Evolutionary conservation across 2,888 invertebrate species (phyloP).

Genomic region (Rhodophaea formosa): DNA sequence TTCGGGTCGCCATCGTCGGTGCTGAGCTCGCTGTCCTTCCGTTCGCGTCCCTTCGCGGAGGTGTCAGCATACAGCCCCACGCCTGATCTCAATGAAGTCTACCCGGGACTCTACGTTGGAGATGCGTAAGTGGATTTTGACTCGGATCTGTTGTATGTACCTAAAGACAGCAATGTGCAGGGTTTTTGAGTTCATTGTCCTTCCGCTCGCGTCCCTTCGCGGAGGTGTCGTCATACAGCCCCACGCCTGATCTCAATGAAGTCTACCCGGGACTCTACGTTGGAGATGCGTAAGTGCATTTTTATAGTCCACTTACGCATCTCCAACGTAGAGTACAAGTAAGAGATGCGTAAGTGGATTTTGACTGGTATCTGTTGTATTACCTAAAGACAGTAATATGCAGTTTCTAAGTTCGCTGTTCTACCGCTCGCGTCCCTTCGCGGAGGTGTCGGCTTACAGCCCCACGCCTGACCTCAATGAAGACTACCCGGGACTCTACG

Average conservation of each 20-base stretch:
- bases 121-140: slow-evolving; percentile 84
- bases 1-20: slow-evolving; percentile 65
- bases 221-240: slow-evolving; percentile 58
- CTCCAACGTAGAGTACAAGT: too few species aligned
- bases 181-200: slow-evolving; percentile 64
- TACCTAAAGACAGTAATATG: too few species aligned
- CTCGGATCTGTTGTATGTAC: too few species aligned
- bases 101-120: slow-evolving; percentile 87
- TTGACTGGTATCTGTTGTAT: too few species aligned
- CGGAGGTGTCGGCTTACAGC: too few species aligned
- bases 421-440: too few species aligned
- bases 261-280: slow-evolving; percentile 88
- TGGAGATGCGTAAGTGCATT: slow-evolving; percentile 89
- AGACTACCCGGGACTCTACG: too few species aligned
- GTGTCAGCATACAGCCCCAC: slow-evolving; percentile 66
- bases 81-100: slow-evolving; percentile 88
- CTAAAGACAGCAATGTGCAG: too few species aligned
- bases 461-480: too few species aligned
- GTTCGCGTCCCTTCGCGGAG: slow-evolving; percentile 58
- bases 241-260: slow-evolving; percentile 86
- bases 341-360: too few species aligned
- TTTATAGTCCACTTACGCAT: too few species aligned
- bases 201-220: slow-evolving; percentile 58
- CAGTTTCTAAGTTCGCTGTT: slow-evolving; percentile 48
- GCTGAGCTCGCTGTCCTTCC: slow-evolving; percentile 61